Evolutionary conservation across 2,113 vertebrate genomes (phyloP).

Genomic region (Casuarius casuarius): DNA sequence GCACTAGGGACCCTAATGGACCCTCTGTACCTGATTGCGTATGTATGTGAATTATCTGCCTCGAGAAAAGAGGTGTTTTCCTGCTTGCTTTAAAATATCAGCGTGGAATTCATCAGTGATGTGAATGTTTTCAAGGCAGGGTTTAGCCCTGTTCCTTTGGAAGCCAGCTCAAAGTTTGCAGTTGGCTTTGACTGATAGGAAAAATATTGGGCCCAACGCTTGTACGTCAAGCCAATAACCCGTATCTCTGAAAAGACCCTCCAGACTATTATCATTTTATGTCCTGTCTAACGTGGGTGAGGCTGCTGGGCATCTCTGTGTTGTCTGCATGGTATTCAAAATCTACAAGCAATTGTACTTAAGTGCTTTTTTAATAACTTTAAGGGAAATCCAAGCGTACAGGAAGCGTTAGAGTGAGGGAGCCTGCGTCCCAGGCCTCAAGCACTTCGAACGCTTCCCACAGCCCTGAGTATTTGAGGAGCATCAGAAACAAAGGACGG

Average conservation of each 20-base stretch:
- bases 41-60: background rate
- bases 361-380: background rate
- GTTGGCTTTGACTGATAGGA: background rate
- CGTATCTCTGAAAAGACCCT: background rate
- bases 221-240: background rate
- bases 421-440: background rate
- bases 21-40: background rate
- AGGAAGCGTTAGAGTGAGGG: accelerated
- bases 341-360: background rate
- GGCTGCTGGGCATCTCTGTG: background rate
- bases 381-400: background rate
- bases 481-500: background rate
- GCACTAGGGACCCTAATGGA: background rate
- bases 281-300: background rate
- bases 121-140: background rate
- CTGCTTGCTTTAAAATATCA: background rate
- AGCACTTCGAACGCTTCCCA: background rate
- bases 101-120: background rate
- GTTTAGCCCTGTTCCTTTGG: background rate
- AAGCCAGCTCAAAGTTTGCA: background rate
- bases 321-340: background rate
- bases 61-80: background rate
- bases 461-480: background rate
- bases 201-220: background rate
- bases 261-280: background rate